Evolutionary conservation across 23 tunicate species (phyloP).

Genomic region (Ciona savignyi): DNA sequence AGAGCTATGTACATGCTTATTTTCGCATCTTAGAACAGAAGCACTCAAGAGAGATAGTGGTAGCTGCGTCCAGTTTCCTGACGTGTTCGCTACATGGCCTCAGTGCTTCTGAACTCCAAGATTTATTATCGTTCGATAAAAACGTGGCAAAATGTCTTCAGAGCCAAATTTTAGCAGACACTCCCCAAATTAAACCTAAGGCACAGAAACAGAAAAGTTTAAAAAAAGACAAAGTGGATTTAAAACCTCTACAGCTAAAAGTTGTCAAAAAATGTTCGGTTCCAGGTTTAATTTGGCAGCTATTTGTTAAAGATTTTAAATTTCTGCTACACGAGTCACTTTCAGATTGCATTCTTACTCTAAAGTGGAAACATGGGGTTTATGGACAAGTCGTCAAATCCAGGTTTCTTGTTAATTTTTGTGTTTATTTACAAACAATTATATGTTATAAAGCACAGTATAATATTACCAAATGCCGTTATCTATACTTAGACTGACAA

Average conservation of each 20-base stretch:
- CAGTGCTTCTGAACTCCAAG: conserved; percentile 26
- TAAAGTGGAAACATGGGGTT: conserved; percentile 56
- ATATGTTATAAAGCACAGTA: no score
- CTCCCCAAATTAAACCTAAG: background rate
- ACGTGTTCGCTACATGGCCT: conserved; percentile 56
- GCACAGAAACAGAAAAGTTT: background rate
- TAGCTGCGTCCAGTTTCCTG: conserved; percentile 31
- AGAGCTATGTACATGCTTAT: conserved; percentile 20
- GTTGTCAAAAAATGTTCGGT: background rate
- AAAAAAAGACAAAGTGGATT: background rate
- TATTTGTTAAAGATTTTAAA: conserved; percentile 16
- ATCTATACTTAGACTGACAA: no score
- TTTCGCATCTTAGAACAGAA: conserved; percentile 24
- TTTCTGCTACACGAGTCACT: conserved; percentile 34
- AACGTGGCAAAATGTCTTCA: conserved; percentile 27
- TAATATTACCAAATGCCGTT: no score
- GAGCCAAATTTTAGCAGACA: background rate
- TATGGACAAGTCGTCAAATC: conserved; percentile 10
- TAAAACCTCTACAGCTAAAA: background rate
- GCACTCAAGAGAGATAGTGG: conserved; percentile 38
- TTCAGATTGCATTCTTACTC: conserved; percentile 31
- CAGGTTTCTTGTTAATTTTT: no score
- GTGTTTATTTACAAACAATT: no score
- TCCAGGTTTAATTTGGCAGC: conserved; percentile 27
- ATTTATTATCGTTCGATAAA: conserved; percentile 33